These are phyloP conservation scores for Trigoniulus corallinus DNA, from an alignment of 1,140 invertebrate genomes.

Conservation along the genomic window DNA sequence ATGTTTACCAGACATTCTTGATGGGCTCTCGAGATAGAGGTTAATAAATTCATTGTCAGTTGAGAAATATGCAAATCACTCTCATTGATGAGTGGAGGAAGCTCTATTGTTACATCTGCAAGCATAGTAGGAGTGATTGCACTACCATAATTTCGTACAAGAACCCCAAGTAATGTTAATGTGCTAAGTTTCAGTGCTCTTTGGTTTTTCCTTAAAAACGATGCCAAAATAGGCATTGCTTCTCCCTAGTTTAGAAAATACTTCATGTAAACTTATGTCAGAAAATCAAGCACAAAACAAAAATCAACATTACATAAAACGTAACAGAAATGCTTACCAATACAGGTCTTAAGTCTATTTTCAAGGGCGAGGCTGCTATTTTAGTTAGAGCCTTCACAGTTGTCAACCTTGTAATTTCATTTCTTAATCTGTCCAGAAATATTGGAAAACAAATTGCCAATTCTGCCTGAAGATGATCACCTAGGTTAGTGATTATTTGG, in stretches of 20 bases:
- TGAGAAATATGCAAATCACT: conserved; percentile 91
- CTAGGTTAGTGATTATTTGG: conserved; percentile 80
- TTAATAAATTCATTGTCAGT: conserved; percentile 30
- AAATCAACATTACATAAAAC: not conserved
- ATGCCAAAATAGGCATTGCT: conserved; percentile 75
- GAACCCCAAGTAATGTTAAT: conserved; percentile 70
- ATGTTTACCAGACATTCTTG: conserved; percentile 27
- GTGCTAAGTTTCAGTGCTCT: conserved; percentile 83
- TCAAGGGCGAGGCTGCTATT: conserved; percentile 75
- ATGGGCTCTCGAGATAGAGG: conserved; percentile 30
- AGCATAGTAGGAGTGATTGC: conserved; percentile 50
- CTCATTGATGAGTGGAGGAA: conserved; percentile 79
- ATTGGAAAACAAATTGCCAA: conserved; percentile 73
- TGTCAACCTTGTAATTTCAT: conserved; percentile 91
- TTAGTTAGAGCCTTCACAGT: conserved; percentile 90
- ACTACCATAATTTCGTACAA: conserved; percentile 67
- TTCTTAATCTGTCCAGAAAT: conserved; percentile 81
- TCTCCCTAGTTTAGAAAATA: conserved; percentile 45
- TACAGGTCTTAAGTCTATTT: conserved; percentile 70
- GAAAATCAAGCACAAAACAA: not conserved
- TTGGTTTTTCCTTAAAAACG: conserved; percentile 93
- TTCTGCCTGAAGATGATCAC: conserved; percentile 60
- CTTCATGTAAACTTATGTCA: no score
- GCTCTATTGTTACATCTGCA: conserved; percentile 59
- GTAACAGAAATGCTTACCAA: conserved; percentile 38